Conservation (phyloP, 2,797 vertebrate genomes). For the Parauchenoglanis punctatus region DNA sequence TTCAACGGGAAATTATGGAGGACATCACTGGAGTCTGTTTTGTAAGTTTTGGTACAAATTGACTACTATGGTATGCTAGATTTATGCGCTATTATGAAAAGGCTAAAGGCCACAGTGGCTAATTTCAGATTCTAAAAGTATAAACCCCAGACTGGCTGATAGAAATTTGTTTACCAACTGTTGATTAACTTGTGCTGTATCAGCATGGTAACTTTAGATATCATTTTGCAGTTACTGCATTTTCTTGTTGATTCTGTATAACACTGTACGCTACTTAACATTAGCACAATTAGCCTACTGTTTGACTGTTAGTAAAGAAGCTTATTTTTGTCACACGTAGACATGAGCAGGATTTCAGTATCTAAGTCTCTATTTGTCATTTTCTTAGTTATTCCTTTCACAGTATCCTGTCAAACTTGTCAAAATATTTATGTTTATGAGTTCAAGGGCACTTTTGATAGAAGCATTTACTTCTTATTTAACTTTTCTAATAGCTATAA, state of each 20-base stretch:
- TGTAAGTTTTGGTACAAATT: neutral
- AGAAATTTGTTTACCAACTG: too few species aligned
- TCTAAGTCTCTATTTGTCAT: neutral
- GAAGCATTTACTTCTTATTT: neutral
- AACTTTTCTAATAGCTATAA: neutral
- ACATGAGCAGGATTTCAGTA: neutral
- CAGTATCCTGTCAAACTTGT: constrained; percentile 10
- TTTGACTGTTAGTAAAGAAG: neutral
- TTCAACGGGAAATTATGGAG: neutral
- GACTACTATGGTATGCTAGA: too few species aligned
- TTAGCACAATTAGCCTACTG: neutral
- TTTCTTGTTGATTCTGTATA: neutral
- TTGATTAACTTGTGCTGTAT: neutral
- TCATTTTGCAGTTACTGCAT: neutral
- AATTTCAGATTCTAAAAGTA: neutral
- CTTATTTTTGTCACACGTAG: neutral
- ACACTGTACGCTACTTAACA: neutral
- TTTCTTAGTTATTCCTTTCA: neutral
- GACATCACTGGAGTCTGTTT: neutral
- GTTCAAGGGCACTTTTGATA: neutral
- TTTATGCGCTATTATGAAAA: neutral
- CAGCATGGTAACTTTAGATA: neutral
- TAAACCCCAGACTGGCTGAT: neutral
- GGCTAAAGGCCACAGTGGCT: neutral
- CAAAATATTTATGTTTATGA: constrained; percentile 18